A percentile compares a stretch with the other conserved stretches of the same genome.
Evolutionary conservation across 2,797 vertebrate species (phyloP).

Genomic region (Rhinichthys osculus): DNA sequence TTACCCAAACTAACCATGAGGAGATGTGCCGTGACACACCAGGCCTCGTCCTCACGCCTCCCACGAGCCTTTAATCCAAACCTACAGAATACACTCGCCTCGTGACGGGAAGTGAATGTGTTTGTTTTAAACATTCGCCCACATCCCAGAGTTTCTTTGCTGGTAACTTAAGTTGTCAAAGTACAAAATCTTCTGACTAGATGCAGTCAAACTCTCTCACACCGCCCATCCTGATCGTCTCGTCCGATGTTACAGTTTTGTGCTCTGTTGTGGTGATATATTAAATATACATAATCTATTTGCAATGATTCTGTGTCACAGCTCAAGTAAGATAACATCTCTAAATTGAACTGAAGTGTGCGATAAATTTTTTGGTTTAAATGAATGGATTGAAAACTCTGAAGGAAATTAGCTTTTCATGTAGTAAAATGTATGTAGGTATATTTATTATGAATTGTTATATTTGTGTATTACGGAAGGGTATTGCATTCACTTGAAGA

Average conservation of each 20-base stretch:
- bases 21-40: constrained; percentile 1
- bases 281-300: no score
- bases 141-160: background rate
- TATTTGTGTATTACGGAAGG: background rate
- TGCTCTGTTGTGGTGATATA: no score
- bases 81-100: constrained; percentile 1
- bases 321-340: background rate
- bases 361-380: background rate
- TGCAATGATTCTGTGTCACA: no score
- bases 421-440: background rate
- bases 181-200: background rate
- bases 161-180: background rate
- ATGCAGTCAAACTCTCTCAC: no score
- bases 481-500: no score
- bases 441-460: background rate
- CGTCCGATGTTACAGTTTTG: no score
- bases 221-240: no score
- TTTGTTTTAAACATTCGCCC: background rate
- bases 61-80: constrained; percentile 39
- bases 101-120: background rate
- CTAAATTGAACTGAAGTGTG: background rate
- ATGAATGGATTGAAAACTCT: background rate
- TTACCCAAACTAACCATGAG: background rate
- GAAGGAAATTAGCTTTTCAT: background rate
- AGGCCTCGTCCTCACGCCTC: background rate